Base-by-base conservation (phyloP, 2,797 vertebrate genomes). In the Presbytis comata region DNA sequence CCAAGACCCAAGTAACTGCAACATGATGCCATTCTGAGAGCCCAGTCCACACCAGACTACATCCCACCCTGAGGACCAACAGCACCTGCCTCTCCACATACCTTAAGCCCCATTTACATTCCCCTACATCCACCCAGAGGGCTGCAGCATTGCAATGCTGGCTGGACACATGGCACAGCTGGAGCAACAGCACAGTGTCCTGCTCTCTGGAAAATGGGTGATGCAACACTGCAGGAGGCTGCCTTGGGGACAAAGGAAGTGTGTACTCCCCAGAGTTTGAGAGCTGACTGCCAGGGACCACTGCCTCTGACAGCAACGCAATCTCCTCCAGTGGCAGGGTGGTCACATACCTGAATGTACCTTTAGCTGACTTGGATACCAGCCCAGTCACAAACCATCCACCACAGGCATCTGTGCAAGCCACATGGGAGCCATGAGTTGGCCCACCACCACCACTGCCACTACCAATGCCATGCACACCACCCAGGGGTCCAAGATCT, bases 111-210 rank as follows among this genome's bases (percentile, higher is more conserved):
- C 41, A 76, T 0, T 76, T 41, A 17, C 41, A 19, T 30, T 28
- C 14, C 26, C 26, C 14, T 28, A 24, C 24, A 30, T 17, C 13
- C 26, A 30, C 16, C 41, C 41, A 30, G 24, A 46, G 4, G 74
- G 26, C 41, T 76, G 41, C 1, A 76, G 41, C 41, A 30, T 46
- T 30, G 41, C 13, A 28, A 46, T 30, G 26, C 41, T 46, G 14
- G 26, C 7, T 46, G 14, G 14, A 76, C 41, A 46, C 2, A 44
- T 46, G 16, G 41, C 0, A 0, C 6, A 7, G 41, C 26, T 46
- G 41, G 26, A 5, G 26, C 74, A 28, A 8, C 14, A 76, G 74
- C 41, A 13, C 21, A 30, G 41, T 9, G 3, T 19, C 26, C 74
- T 46, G 8, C 10, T 13, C 22, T 22, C 36, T 41, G 36, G 36